Conservation (phyloP, 2,113 vertebrate genomes). For the Sterrhoptilus dennistouni region DNA sequence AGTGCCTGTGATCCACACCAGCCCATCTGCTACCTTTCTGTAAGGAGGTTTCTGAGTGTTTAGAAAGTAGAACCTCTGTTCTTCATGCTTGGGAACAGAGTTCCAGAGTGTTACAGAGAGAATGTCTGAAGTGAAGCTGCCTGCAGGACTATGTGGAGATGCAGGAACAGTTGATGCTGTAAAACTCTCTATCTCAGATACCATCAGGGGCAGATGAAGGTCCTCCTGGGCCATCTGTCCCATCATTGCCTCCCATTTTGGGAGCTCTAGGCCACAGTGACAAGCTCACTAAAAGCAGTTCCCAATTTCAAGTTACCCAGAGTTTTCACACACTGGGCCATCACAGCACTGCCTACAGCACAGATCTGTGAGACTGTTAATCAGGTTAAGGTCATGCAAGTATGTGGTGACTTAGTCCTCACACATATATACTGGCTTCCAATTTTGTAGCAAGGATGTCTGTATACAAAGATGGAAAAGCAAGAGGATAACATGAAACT, state of each 20-base stretch:
- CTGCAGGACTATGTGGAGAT: not conserved
- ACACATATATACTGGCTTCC: not conserved
- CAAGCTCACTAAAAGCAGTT: not conserved
- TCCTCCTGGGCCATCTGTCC: not conserved
- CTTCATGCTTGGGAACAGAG: not conserved
- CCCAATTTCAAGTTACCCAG: not conserved
- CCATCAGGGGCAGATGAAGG: not conserved
- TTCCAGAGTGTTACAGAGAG: not conserved
- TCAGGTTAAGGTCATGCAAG: not conserved
- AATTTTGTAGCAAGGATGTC: not conserved
- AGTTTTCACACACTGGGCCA: not conserved
- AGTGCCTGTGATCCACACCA: not conserved
- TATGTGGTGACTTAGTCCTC: not conserved
- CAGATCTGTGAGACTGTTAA: not conserved
- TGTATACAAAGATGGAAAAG: not conserved
- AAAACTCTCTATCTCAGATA: not conserved
- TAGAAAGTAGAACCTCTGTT: not conserved
- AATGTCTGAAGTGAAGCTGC: fast-evolving
- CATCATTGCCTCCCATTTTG: not conserved
- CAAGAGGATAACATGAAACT: not conserved
- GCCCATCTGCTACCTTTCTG: not conserved
- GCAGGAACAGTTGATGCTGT: not conserved
- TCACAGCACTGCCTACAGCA: not conserved
- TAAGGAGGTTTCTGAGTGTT: not conserved
- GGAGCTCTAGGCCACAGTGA: not conserved